phyloP scores from a whole-genome alignment of 2,113 vertebrate genomes.

The Odocoileus hemionus region DNA sequence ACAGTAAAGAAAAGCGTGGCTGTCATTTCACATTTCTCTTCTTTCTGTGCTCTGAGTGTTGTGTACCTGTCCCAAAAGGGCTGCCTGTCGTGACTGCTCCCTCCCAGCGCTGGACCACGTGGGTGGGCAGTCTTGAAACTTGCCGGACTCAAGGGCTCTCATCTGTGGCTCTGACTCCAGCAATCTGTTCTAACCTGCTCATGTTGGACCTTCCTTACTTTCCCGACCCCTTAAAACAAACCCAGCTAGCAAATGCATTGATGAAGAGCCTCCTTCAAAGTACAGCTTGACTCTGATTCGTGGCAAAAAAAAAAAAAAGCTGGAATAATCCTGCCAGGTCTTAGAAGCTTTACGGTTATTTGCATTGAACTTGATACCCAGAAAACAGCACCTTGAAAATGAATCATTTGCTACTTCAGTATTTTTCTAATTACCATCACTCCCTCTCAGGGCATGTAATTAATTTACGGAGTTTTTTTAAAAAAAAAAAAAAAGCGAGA shows the following conservation, averaged over 20 bases:
- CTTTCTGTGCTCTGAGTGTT: neutral
- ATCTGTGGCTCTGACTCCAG: neutral
- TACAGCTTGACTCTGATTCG: conserved; percentile 19
- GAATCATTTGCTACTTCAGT: conserved; percentile 53
- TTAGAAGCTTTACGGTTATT: conserved; percentile 45
- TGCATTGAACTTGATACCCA: conserved; percentile 50
- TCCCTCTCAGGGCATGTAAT: conserved; percentile 71
- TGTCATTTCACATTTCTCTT: neutral
- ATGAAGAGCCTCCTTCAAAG: neutral
- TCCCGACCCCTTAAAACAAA: conserved; percentile 25
- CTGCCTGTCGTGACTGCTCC: neutral
- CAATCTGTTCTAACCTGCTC: neutral
- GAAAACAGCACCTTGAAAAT: conserved; percentile 55
- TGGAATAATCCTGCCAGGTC: conserved; percentile 47
- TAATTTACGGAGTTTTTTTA: conserved; percentile 64
- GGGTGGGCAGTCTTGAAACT: neutral
- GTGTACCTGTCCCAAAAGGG: neutral
- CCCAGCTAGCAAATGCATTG: neutral
- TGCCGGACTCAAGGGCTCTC: neutral
- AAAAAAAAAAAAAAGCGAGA: conserved; percentile 32
- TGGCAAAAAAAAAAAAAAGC: neutral
- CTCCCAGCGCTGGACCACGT: neutral
- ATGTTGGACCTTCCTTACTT: neutral
- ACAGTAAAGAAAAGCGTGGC: neutral
- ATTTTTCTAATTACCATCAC: conserved; percentile 69